Conservation (phyloP, 2,113 vertebrate genomes). For the Zeus faber region DNA sequence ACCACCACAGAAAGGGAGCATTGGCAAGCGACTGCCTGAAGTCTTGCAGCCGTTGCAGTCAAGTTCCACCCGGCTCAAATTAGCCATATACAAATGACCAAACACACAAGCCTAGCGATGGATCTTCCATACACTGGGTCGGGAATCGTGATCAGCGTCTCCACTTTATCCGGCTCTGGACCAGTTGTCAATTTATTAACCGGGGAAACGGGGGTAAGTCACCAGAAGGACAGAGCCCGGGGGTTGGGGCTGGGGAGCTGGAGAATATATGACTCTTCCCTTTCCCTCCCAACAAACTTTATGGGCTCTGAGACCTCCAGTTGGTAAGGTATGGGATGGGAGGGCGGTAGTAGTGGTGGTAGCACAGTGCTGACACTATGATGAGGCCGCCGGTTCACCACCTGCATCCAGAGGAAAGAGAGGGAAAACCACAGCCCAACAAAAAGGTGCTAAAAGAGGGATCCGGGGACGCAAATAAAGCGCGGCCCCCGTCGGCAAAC, state of each 20-base stretch:
- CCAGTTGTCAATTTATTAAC: conserved; percentile 43
- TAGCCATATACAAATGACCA: background rate
- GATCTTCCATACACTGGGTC: background rate
- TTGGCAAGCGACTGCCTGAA: no score
- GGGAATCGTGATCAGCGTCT: background rate
- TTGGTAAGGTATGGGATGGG: conserved; percentile 13
- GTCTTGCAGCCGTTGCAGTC: background rate
- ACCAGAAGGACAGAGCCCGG: conserved; percentile 18
- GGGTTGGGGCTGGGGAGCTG: conserved; percentile 26
- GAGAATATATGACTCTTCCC: conserved; percentile 18
- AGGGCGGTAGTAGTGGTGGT: conserved; percentile 21
- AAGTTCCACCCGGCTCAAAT: background rate
- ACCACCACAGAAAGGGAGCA: no score
- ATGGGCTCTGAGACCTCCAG: conserved; percentile 41
- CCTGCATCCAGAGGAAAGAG: no score
- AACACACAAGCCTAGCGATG: background rate
- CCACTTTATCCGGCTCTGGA: conserved; percentile 13
- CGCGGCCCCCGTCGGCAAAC: no score
- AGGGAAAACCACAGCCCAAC: no score
- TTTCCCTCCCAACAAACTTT: conserved; percentile 31
- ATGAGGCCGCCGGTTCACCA: no score
- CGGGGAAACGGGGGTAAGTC: conserved; percentile 32
- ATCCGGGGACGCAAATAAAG: no score
- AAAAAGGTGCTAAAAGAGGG: no score
- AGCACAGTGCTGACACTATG: no score